A percentile compares a stretch with the other conserved stretches of the same genome.
phyloP scores from a whole-genome alignment of 1,140 invertebrate species.

The Eupristina koningsbergeri region DNA sequence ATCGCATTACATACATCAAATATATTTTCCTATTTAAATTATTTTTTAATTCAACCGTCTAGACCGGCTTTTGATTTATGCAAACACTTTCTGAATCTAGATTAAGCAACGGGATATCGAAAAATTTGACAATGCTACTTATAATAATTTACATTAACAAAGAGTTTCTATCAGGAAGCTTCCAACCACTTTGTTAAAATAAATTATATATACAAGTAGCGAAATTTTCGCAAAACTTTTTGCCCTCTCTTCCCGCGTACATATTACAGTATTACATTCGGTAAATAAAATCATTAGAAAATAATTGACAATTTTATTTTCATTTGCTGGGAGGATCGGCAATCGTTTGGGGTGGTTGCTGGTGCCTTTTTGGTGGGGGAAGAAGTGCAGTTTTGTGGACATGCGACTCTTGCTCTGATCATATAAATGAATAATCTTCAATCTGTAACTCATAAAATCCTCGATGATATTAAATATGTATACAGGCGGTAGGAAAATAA shows the following conservation, averaged over 20 bases:
- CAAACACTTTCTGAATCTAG: neutral
- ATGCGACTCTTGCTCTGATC: slow-evolving; percentile 18
- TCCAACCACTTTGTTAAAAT: neutral
- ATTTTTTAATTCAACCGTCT: neutral
- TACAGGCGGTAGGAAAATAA: slow-evolving; percentile 37
- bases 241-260: too few species aligned
- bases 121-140: neutral
- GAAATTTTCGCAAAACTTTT: neutral
- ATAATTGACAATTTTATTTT: neutral
- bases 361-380: neutral
- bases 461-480: slow-evolving; percentile 43
- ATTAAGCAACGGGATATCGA: neutral
- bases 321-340: neutral
- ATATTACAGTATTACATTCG: neutral
- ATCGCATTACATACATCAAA: neutral
- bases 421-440: slow-evolving; percentile 41
- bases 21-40: neutral
- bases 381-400: neutral
- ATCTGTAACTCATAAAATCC: slow-evolving; percentile 44
- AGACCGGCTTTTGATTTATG: neutral
- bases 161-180: neutral
- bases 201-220: neutral
- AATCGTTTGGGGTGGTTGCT: slow-evolving; percentile 2
- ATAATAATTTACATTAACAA: neutral
- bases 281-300: slow-evolving; percentile 6